A percentile compares a stretch with the other conserved stretches of the same genome.
Evolutionary conservation across 2,113 vertebrate genomes (phyloP).

Genomic region (Bos taurus): DNA sequence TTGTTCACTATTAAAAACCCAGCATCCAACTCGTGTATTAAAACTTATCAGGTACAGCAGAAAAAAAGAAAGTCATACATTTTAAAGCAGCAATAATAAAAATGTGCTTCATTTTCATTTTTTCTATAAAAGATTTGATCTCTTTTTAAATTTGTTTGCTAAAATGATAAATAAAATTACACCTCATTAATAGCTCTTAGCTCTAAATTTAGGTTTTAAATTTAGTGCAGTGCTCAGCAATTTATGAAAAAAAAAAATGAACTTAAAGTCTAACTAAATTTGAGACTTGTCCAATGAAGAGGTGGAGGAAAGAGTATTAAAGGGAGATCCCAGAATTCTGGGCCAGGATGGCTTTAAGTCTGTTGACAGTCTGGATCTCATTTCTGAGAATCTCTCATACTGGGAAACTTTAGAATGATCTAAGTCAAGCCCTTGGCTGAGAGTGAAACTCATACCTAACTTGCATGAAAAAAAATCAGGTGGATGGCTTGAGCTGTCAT

Average conservation of each 20-base stretch:
- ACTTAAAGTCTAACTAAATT: neutral
- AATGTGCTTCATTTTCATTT: neutral
- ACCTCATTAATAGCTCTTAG: neutral
- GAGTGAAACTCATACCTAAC: neutral
- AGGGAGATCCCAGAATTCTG: neutral
- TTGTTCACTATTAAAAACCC: neutral
- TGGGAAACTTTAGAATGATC: neutral
- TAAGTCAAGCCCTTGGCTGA: neutral
- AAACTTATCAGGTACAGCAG: neutral
- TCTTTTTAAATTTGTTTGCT: neutral
- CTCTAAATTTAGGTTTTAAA: neutral
- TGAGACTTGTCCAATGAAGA: neutral
- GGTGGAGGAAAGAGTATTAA: neutral
- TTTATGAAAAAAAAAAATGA: neutral
- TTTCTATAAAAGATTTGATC: neutral
- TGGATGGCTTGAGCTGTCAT: neutral
- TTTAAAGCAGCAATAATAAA: constrained; percentile 14
- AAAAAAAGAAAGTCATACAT: neutral
- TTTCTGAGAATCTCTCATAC: neutral
- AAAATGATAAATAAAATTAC: neutral
- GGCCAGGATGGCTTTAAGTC: neutral
- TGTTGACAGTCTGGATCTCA: neutral
- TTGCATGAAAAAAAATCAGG: neutral
- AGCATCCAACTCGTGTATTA: neutral
- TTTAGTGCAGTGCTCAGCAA: neutral